Percentiles rank a stretch among this genome's conserved stretches.
Conservation (phyloP, 2,888 invertebrate genomes). For the Dioctria rufipes region DNA sequence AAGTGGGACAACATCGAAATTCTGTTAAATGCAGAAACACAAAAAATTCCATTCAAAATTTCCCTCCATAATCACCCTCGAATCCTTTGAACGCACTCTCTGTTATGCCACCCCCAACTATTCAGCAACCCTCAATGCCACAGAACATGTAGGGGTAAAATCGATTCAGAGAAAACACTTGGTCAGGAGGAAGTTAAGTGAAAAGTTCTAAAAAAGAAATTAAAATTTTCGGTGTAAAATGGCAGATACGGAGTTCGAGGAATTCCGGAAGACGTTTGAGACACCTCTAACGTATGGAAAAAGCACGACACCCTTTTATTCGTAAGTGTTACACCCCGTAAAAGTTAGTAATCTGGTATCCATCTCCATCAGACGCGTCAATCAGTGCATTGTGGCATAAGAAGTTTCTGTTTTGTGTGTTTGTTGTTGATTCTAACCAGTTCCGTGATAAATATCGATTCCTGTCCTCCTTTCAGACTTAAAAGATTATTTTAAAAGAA, state of each 20-base stretch:
- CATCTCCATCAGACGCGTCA: not conserved
- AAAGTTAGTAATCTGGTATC: not conserved
- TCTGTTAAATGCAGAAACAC: too few species aligned
- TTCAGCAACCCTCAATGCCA: conserved; percentile 44
- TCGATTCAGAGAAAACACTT: conserved; percentile 54
- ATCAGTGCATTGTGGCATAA: conserved; percentile 12
- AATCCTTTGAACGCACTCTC: not conserved
- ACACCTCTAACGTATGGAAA: conserved; percentile 84
- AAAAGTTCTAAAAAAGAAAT: conserved; percentile 66
- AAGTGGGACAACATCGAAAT: too few species aligned
- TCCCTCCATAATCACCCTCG: conserved; percentile 16
- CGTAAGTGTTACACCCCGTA: conserved; percentile 77
- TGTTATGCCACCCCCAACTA: conserved; percentile 16
- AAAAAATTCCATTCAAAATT: not conserved
- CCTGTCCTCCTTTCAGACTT: conserved; percentile 18
- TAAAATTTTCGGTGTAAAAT: conserved; percentile 71
- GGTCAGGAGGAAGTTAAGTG: conserved; percentile 64
- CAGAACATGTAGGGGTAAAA: conserved; percentile 47
- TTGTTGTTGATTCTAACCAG: not conserved
- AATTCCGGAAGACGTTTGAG: conserved; percentile 90
- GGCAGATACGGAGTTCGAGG: conserved; percentile 95
- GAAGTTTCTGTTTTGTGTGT: not conserved
- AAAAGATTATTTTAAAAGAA: not conserved
- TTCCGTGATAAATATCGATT: not conserved
- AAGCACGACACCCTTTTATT: conserved; percentile 85